Evolutionary conservation across 2,113 vertebrate genomes (phyloP).

Genomic region (Microcebus griseorufus): DNA sequence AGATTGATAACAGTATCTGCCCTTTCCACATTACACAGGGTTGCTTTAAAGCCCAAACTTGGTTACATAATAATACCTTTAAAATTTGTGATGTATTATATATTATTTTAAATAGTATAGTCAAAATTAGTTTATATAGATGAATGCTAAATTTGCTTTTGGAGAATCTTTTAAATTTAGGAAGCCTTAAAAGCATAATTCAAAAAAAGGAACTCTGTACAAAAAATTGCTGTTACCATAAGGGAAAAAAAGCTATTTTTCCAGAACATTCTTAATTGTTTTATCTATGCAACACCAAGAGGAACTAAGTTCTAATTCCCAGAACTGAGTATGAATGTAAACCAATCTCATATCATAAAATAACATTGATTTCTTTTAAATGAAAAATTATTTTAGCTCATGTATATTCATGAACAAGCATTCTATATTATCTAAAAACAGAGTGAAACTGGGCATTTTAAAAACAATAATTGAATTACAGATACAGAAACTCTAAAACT

Average conservation of each 20-base stretch:
- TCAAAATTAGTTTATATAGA: neutral
- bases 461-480: neutral
- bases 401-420: neutral
- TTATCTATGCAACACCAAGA: neutral
- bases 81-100: neutral
- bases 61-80: neutral
- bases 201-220: neutral
- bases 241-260: neutral
- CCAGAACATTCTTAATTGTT: neutral
- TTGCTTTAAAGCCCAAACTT: neutral
- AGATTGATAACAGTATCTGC: neutral
- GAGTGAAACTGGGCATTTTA: neutral
- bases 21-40: neutral
- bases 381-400: neutral
- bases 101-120: neutral
- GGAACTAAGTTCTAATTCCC: neutral
- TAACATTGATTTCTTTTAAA: neutral
- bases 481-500: neutral
- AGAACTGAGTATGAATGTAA: neutral
- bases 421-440: neutral
- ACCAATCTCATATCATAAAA: neutral
- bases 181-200: slow-evolving; percentile 5
- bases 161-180: slow-evolving; percentile 49
- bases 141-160: slow-evolving; percentile 58
- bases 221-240: slow-evolving; percentile 24